Conservation (phyloP, 2,113 vertebrate genomes). For the Hypocryptadius cinnamomeus region DNA sequence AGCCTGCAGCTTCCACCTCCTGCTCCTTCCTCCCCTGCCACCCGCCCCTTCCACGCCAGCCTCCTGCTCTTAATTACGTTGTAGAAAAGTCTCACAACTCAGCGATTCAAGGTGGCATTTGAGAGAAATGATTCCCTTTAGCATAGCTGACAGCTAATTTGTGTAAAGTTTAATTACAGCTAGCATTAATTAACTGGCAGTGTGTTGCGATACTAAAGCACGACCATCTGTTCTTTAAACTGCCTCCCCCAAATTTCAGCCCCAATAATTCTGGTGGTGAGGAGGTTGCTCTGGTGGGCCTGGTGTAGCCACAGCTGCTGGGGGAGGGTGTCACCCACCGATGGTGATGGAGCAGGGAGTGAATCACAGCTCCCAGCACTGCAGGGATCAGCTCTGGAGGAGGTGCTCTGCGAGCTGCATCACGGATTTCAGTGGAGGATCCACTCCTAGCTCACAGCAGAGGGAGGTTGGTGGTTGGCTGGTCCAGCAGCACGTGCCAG, state of each 20-base stretch:
- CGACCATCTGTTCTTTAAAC: slow-evolving; percentile 73
- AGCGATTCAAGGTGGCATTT: slow-evolving; percentile 77
- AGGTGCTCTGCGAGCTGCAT: rapidly evolving
- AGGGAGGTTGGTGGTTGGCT: background rate
- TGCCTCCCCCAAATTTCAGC: slow-evolving; percentile 44
- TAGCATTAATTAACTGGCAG: slow-evolving; percentile 83
- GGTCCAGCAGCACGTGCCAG: background rate
- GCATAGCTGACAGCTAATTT: slow-evolving; percentile 81
- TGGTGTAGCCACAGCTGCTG: background rate
- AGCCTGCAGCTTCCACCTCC: background rate
- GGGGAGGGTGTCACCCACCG: background rate
- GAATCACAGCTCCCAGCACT: background rate
- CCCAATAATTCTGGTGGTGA: background rate
- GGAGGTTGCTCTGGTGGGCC: background rate
- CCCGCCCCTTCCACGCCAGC: background rate
- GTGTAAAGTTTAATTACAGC: slow-evolving; percentile 85
- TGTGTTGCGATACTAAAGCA: slow-evolving; percentile 67
- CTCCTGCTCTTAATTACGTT: slow-evolving; percentile 68
- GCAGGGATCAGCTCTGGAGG: background rate
- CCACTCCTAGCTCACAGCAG: background rate
- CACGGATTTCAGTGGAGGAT: rapidly evolving
- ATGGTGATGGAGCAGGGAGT: background rate
- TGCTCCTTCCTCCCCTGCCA: background rate
- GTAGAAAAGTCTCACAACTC: slow-evolving; percentile 65
- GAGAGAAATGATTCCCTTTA: slow-evolving; percentile 76